These are phyloP conservation scores for Melanerpes formicivorus DNA, from an alignment of 2,113 vertebrate genomes.

Conservation along the genomic window DNA sequence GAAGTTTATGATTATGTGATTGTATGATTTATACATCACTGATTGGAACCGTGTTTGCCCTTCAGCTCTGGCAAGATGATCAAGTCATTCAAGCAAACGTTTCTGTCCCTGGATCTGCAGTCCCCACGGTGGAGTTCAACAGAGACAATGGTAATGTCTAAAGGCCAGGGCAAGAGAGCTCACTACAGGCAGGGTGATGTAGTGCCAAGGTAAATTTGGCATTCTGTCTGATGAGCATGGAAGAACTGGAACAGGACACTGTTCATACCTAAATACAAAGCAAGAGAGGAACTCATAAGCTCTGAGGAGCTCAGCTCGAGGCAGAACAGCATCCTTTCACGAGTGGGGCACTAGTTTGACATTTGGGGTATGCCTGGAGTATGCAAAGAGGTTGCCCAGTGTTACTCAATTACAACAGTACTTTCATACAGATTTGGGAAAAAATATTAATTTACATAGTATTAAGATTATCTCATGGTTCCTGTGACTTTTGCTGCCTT, in stretches of 20 bases:
- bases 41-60: not conserved
- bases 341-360: not conserved
- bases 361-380: accelerated
- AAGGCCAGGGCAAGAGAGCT: not conserved
- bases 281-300: not conserved
- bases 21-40: no score
- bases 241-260: not conserved
- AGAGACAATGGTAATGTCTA: not conserved
- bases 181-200: not conserved
- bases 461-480: not conserved
- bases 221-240: not conserved
- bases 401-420: not conserved
- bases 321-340: not conserved
- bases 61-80: slow-evolving; percentile 58
- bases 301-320: not conserved
- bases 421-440: accelerated
- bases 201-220: not conserved
- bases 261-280: not conserved
- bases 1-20: no score
- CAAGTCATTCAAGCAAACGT: slow-evolving; percentile 61
- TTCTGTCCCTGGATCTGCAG: slow-evolving; percentile 63
- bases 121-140: slow-evolving; percentile 47
- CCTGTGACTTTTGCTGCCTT: not conserved
- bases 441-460: not conserved
- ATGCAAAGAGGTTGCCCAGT: not conserved